These are phyloP conservation scores for Muschampia plurimacula DNA, from an alignment of 2,888 invertebrate species.

Conservation along the genomic window DNA sequence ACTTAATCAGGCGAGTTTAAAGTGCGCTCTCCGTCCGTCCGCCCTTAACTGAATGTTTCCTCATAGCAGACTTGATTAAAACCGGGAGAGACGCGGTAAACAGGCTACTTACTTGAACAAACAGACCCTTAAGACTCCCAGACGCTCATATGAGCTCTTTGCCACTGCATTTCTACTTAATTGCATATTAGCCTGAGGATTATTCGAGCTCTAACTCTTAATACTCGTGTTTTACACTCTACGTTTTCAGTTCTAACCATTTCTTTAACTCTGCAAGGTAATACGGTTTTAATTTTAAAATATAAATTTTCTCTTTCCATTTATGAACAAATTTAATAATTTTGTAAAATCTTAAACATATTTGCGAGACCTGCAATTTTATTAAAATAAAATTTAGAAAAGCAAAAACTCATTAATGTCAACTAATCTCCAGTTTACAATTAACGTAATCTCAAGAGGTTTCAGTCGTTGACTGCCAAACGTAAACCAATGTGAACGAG, in stretches of 20 bases:
- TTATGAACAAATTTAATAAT: not conserved
- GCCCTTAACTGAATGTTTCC: constrained; percentile 56
- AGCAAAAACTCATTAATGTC: not conserved
- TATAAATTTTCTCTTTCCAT: not conserved
- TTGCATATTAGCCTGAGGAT: constrained; percentile 40
- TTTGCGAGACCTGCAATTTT: constrained; percentile 2
- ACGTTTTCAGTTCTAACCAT: constrained; percentile 31
- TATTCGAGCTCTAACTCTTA: constrained; percentile 31
- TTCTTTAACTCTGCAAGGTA: not conserved
- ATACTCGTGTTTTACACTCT: constrained; percentile 31
- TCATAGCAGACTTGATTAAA: constrained; percentile 71
- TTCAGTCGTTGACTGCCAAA: constrained; percentile 5
- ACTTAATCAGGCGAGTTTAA: constrained; percentile 67
- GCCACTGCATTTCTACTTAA: constrained; percentile 48
- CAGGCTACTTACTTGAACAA: constrained; percentile 68
- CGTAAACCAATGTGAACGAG: not conserved
- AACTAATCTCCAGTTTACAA: not conserved
- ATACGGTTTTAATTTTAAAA: not conserved
- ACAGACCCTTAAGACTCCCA: constrained; percentile 58
- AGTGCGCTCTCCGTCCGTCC: constrained; percentile 64
- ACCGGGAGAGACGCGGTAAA: constrained; percentile 58
- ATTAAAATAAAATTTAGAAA: not conserved
- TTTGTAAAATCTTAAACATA: not conserved
- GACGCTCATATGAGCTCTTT: constrained; percentile 54
- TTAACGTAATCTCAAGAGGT: not conserved